Base-by-base conservation (phyloP, 2,888 invertebrate genomes). In the Scelioninae gen. 2 region DNA sequence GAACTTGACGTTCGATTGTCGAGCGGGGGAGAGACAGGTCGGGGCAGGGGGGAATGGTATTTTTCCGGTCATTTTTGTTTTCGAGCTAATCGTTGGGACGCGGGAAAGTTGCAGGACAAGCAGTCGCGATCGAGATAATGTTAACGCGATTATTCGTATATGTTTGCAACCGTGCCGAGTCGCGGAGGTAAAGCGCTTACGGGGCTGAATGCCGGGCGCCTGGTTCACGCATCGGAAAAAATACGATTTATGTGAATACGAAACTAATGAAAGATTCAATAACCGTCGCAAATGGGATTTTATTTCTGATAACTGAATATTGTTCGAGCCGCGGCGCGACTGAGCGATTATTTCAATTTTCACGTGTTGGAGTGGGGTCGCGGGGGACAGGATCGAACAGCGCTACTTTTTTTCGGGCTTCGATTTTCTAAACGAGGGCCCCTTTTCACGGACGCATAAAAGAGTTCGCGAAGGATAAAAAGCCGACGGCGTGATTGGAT, bases 241-340 rank as follows among this genome's bases (percentile, higher is more conserved):
- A 11, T 52, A 37, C 52, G 57, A 58, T 58, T 58, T 58, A 55
- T 55, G 41, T 41, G 43, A 68, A 73, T 64, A 53, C 18, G 37
- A 50, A 68, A 64, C 46, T 64, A 67, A 58, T 67, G 58, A 67
- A 67, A 58, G 67, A 58, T 55, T 58, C 68, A 58, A 70, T 65
- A 72, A 72, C 61, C 55, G 50, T 70, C 39, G 57, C 60, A 63
- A 69, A 65, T 74, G 65, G 64, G 68, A 74, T 74, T 73, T 58
- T 41, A 61, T 61, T 58, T 53, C 35, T 35, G 69, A 73, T 69
- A 73, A 69, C 69, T 60, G 60, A 69, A 69, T 64, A 25, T 68
- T 67, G 67, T 55, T 65, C 57, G 33, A 9, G 13, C 55, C 39
- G 25, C 28, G 53, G 35, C 13, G 33, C 46, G 25, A 46, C 64